Evolutionary conservation across 2,888 invertebrate genomes (phyloP).

Genomic region (Hydriomena furcata): DNA sequence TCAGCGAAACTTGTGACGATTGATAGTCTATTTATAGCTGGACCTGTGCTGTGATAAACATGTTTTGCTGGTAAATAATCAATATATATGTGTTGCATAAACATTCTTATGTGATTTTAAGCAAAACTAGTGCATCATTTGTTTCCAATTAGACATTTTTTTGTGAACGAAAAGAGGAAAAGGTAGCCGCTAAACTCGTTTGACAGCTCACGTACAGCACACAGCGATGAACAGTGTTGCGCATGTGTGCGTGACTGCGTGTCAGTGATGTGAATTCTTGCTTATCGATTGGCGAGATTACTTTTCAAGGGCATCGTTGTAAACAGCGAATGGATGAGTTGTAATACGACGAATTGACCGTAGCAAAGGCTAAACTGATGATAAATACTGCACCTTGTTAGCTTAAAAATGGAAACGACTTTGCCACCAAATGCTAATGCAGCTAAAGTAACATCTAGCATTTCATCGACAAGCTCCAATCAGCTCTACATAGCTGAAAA

Average conservation of each 20-base stretch:
- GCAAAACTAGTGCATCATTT: constrained; percentile 33
- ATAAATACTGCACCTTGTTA: neutral
- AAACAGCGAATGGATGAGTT: constrained; percentile 38
- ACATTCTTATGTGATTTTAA: constrained; percentile 43
- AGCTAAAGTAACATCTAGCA: constrained; percentile 43
- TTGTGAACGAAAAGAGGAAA: constrained; percentile 45
- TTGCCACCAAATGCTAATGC: constrained; percentile 45
- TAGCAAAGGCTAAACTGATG: neutral
- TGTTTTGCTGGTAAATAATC: constrained; percentile 46
- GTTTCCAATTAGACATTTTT: constrained; percentile 44
- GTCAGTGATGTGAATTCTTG: constrained; percentile 77
- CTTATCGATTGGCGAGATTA: constrained; percentile 79
- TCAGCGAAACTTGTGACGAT: constrained; percentile 73
- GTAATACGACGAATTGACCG: constrained; percentile 16
- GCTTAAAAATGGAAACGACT: constrained; percentile 55
- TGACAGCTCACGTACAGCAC: constrained; percentile 75
- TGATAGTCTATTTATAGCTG: constrained; percentile 73
- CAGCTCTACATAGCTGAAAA: constrained; percentile 61
- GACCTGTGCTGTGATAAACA: constrained; percentile 60
- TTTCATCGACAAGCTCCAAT: constrained; percentile 54
- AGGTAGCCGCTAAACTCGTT: constrained; percentile 73
- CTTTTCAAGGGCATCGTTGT: constrained; percentile 67
- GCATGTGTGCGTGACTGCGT: constrained; percentile 69
- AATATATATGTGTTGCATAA: constrained; percentile 34
- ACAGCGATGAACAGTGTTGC: constrained; percentile 41